Conservation (phyloP, 1,140 invertebrate species). For the Cydia strobilella region DNA sequence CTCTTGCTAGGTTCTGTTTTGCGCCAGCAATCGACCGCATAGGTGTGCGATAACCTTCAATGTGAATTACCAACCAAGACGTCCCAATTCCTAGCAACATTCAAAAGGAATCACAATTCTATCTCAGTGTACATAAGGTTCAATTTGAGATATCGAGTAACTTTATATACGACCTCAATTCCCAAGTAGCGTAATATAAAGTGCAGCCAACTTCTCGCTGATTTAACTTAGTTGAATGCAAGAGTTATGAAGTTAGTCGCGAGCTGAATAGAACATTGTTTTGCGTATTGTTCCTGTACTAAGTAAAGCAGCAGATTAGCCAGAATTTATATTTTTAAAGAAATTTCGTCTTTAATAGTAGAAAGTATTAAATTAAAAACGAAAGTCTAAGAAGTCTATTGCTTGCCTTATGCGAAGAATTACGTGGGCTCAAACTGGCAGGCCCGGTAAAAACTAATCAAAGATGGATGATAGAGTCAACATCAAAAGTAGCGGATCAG, state of each 20-base stretch:
- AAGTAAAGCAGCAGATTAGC: too few relatives aligned
- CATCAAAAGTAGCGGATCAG: too few relatives aligned
- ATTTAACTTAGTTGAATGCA: background rate
- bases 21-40: too few relatives aligned
- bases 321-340: too few relatives aligned
- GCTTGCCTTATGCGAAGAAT: too few relatives aligned
- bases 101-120: background rate
- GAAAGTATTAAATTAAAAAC: too few relatives aligned
- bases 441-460: too few relatives aligned
- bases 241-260: conserved; percentile 16
- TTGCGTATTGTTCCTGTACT: background rate
- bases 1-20: too few relatives aligned
- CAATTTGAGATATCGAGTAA: background rate
- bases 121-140: background rate
- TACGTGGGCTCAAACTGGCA: too few relatives aligned
- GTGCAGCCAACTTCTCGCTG: conserved; percentile 1
- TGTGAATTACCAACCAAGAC: background rate
- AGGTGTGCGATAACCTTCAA: background rate
- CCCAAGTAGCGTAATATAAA: background rate
- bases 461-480: too few relatives aligned
- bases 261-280: conserved; percentile 5
- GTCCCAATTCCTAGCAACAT: background rate
- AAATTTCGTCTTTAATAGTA: too few relatives aligned
- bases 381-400: too few relatives aligned
- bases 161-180: background rate